These are phyloP conservation scores for Rhinichthys osculus DNA, from an alignment of 2,797 vertebrate genomes.

Conservation along the genomic window DNA sequence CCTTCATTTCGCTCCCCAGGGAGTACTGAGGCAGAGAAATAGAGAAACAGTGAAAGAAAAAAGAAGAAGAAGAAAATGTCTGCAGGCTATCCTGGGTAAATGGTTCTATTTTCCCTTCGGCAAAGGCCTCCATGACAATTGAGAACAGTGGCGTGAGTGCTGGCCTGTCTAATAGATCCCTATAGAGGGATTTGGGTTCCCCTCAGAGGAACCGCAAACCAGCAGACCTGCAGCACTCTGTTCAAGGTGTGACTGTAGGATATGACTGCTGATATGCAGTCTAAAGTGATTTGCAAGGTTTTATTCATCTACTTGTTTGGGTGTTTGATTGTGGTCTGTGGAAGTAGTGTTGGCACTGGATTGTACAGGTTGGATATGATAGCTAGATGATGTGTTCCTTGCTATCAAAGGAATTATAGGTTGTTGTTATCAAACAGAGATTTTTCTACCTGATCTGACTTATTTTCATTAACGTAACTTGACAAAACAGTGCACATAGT, in stretches of 20 bases:
- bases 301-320: slow-evolving; percentile 4
- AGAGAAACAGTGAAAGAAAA: slow-evolving; percentile 49
- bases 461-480: background rate
- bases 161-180: slow-evolving; percentile 64
- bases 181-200: slow-evolving; percentile 32
- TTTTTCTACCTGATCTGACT: background rate
- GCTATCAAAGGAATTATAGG: no score
- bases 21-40: slow-evolving; percentile 47
- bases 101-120: slow-evolving; percentile 80
- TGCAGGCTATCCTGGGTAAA: slow-evolving; percentile 78
- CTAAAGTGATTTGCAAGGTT: slow-evolving; percentile 12
- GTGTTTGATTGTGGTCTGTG: background rate
- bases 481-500: background rate
- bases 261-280: slow-evolving; percentile 32
- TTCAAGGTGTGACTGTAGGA: slow-evolving; percentile 47
- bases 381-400: background rate
- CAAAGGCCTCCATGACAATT: slow-evolving; percentile 75
- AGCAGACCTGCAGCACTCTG: slow-evolving; percentile 37
- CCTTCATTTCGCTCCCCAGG: slow-evolving; percentile 35
- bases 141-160: slow-evolving; percentile 67
- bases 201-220: slow-evolving; percentile 24
- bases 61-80: slow-evolving; percentile 55
- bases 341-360: background rate
- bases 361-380: background rate
- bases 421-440: background rate